A percentile compares a stretch with the other conserved stretches of the same genome.
These are phyloP conservation scores for Bombus confusus DNA, from an alignment of 1,140 invertebrate species.

Conservation along the genomic window DNA sequence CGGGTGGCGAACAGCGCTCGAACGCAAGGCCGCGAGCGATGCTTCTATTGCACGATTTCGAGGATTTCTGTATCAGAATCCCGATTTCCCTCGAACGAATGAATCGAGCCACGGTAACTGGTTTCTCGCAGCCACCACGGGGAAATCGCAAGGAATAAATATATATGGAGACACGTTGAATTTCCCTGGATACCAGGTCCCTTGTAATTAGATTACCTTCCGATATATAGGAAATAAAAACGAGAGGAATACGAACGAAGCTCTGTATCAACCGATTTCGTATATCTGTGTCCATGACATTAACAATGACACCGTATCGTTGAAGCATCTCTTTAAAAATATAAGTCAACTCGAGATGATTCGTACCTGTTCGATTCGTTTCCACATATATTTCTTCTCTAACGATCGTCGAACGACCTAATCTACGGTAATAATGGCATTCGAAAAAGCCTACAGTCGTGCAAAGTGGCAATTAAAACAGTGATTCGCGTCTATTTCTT, in stretches of 20 bases:
- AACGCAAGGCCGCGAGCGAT: slow-evolving; percentile 4
- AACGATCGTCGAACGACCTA: slow-evolving; percentile 33
- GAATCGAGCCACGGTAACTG: slow-evolving; percentile 5
- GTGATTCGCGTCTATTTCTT: not conserved
- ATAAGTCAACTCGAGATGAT: not conserved
- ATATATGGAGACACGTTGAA: not conserved
- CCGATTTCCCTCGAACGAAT: not conserved
- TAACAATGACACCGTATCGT: not conserved
- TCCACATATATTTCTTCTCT: slow-evolving; percentile 6
- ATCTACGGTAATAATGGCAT: slow-evolving; percentile 14
- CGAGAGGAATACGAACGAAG: no score
- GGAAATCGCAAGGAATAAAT: not conserved
- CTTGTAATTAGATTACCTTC: not conserved
- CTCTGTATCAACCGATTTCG: no score
- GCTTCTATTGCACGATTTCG: slow-evolving; percentile 53
- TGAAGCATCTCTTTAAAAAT: not conserved
- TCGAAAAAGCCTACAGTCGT: slow-evolving; percentile 44
- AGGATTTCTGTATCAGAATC: not conserved
- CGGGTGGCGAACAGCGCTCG: not conserved
- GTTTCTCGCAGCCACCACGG: slow-evolving; percentile 8
- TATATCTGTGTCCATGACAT: not conserved
- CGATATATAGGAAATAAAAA: not conserved
- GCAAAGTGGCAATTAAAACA: slow-evolving; percentile 46
- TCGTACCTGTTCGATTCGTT: no score
- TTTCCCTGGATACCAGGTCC: not conserved